These are phyloP conservation scores for Mythimna vitellina DNA, from an alignment of 2,888 invertebrate genomes.

Conservation along the genomic window DNA sequence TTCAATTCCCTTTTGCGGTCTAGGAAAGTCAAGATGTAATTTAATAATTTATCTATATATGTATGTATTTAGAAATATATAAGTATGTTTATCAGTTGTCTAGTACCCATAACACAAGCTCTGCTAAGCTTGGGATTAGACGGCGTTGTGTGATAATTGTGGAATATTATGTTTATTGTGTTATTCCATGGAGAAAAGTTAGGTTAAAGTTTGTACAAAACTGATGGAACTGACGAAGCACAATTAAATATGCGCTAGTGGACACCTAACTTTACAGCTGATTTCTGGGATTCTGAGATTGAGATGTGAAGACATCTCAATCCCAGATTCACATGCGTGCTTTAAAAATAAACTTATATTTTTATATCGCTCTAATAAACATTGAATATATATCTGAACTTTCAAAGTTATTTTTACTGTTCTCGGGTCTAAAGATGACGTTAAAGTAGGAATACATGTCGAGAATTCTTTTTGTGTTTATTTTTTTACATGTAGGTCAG, in stretches of 20 bases:
- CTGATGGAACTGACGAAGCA: not conserved
- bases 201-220: too few species aligned
- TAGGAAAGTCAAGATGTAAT: too few species aligned
- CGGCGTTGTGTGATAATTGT: too few species aligned
- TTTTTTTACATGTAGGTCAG: constrained; percentile 35
- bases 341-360: constrained; percentile 51
- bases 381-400: constrained; percentile 52
- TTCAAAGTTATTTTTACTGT: constrained; percentile 49
- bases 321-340: constrained; percentile 32
- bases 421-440: constrained; percentile 34
- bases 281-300: constrained; percentile 1
- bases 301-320: constrained; percentile 1
- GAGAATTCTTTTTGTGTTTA: constrained; percentile 9
- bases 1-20: too few species aligned
- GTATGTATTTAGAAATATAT: too few species aligned
- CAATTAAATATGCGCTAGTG: not conserved
- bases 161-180: too few species aligned
- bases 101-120: too few species aligned
- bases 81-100: too few species aligned
- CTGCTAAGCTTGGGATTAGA: too few species aligned
- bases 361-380: constrained; percentile 43
- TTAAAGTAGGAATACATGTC: constrained; percentile 40
- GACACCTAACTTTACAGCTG: constrained; percentile 13
- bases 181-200: too few species aligned
- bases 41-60: too few species aligned